Conservation (phyloP, 2,888 invertebrate species). For the Celastrina argiolus region DNA sequence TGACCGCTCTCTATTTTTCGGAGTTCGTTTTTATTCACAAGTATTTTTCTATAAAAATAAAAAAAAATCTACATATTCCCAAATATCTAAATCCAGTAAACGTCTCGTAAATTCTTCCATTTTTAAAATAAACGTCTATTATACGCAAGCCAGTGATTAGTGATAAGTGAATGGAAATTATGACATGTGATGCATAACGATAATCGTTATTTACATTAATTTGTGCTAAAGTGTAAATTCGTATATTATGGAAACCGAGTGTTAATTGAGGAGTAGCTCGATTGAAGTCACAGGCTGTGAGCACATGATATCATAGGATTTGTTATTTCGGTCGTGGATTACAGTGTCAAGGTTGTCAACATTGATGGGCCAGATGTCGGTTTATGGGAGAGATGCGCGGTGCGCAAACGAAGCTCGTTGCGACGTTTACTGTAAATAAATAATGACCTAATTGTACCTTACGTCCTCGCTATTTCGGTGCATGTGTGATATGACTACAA, state of each 20-base stretch:
- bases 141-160: background rate
- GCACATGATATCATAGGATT: constrained; percentile 16
- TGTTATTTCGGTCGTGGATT: constrained; percentile 38
- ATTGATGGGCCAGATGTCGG: constrained; percentile 49
- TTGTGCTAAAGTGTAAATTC: background rate
- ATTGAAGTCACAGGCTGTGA: constrained; percentile 28
- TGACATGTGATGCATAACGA: background rate
- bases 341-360: constrained; percentile 61
- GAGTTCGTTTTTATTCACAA: background rate
- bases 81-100: background rate
- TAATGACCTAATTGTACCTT: constrained; percentile 73
- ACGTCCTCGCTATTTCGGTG: constrained; percentile 61
- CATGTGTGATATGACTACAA: constrained; percentile 44
- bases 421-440: constrained; percentile 68
- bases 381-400: constrained; percentile 47
- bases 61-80: background rate
- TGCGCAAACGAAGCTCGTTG: constrained; percentile 50
- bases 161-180: constrained; percentile 10
- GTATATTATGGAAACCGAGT: constrained; percentile 2
- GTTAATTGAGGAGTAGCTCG: background rate
- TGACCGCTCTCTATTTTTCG: constrained; percentile 1
- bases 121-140: background rate
- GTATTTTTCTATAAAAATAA: background rate
- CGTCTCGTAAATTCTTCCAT: background rate
- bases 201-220: constrained; percentile 7